phyloP scores from a whole-genome alignment of 2,797 vertebrate genomes.

The Mastacembelus armatus region DNA sequence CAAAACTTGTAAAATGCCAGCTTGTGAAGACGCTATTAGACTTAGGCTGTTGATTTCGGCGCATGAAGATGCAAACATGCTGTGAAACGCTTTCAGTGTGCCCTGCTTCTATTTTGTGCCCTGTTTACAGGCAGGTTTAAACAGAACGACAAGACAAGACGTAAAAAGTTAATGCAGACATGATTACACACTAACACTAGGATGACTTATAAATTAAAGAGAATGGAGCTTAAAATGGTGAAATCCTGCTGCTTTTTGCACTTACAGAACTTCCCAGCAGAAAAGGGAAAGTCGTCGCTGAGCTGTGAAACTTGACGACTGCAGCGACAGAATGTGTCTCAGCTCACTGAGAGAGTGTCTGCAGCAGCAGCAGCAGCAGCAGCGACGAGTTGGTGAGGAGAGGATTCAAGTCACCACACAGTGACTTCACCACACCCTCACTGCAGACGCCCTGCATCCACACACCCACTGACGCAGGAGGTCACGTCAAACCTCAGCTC shows the following conservation, averaged over 20 bases:
- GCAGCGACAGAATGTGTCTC: slow-evolving; percentile 32
- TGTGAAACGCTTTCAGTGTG: slow-evolving; percentile 21
- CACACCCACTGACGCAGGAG: background rate
- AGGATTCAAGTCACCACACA: slow-evolving; percentile 47
- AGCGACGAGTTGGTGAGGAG: slow-evolving; percentile 11
- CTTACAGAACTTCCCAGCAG: background rate
- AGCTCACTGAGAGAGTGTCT: slow-evolving; percentile 32
- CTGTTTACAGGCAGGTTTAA: background rate
- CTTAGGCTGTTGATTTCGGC: slow-evolving; percentile 33
- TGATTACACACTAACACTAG: background rate
- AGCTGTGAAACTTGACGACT: slow-evolving; percentile 33
- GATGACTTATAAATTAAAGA: background rate
- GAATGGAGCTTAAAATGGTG: background rate
- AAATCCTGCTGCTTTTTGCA: background rate
- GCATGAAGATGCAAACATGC: slow-evolving; percentile 25
- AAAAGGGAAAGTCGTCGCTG: slow-evolving; percentile 4
- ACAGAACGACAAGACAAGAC: background rate
- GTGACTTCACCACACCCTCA: slow-evolving; percentile 44
- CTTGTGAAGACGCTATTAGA: slow-evolving; percentile 35
- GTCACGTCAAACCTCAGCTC: background rate
- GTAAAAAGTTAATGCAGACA: background rate
- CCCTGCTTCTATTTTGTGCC: slow-evolving; percentile 1
- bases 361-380: slow-evolving; percentile 31
- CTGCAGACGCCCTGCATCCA: slow-evolving; percentile 46
- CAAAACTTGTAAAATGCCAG: slow-evolving; percentile 37